Evolutionary conservation across 2,113 vertebrate genomes (phyloP).

Genomic region (Microtus oregoni): DNA sequence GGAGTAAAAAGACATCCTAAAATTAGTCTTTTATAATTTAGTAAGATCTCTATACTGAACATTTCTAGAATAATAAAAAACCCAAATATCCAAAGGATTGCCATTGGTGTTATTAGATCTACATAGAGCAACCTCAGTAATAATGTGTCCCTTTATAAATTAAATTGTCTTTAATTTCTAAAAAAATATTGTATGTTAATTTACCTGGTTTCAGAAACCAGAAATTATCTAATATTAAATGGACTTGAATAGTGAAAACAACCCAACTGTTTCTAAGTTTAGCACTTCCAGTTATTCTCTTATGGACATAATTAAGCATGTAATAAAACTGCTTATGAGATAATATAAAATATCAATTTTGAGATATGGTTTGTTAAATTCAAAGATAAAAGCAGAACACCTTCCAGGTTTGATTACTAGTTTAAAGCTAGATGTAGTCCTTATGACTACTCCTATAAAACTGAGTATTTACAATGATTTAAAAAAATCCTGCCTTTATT

Average conservation of each 20-base stretch:
- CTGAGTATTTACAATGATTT: not conserved
- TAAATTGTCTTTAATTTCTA: not conserved
- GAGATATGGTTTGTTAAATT: not conserved
- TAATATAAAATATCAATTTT: not conserved
- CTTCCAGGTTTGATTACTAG: not conserved
- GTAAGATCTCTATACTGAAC: not conserved
- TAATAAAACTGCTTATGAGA: not conserved
- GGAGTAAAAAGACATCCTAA: not conserved
- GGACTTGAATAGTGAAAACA: not conserved
- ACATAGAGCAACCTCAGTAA: not conserved
- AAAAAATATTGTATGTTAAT: constrained; percentile 11
- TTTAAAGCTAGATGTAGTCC: not conserved
- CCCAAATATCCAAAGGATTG: not conserved
- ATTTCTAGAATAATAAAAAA: not conserved
- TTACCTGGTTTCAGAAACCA: not conserved
- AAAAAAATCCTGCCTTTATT: not conserved
- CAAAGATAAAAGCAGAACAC: not conserved
- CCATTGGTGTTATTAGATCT: not conserved
- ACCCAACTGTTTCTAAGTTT: not conserved
- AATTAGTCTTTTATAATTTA: not conserved
- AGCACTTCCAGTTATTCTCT: not conserved
- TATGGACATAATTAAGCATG: not conserved
- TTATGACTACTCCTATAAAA: not conserved
- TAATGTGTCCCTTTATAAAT: not conserved
- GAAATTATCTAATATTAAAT: not conserved